Evolutionary conservation across 2,888 invertebrate species (phyloP).

Genomic region (Noctua pronuba): DNA sequence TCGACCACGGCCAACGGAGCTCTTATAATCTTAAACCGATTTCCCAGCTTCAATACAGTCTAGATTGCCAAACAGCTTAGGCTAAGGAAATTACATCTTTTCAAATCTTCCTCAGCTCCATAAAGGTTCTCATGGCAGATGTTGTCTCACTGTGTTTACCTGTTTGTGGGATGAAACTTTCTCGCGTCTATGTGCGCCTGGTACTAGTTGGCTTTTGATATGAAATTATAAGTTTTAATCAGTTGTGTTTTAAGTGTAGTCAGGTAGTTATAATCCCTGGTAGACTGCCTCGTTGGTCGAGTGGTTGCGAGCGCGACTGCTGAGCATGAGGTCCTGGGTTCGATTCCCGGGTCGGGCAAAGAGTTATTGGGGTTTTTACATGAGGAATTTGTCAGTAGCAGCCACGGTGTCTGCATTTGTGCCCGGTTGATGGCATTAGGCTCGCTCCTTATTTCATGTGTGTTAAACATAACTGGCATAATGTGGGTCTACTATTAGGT

Average conservation of each 20-base stretch:
- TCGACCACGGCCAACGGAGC: constrained; percentile 10
- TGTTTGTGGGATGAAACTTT: constrained; percentile 26
- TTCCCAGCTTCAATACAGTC: constrained; percentile 46
- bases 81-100: constrained; percentile 48
- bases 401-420: too few species aligned
- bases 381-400: too few species aligned
- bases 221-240: not conserved
- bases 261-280: too few species aligned
- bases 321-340: too few species aligned
- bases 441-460: too few species aligned
- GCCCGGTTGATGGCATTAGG: too few species aligned
- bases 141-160: constrained; percentile 49
- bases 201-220: constrained; percentile 11
- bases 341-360: too few species aligned
- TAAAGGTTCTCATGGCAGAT: constrained; percentile 31
- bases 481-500: too few species aligned
- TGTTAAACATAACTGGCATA: too few species aligned
- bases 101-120: constrained; percentile 32
- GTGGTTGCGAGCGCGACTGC: too few species aligned
- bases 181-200: constrained; percentile 21
- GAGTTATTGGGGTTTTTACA: too few species aligned
- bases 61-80: constrained; percentile 56
- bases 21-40: constrained; percentile 50
- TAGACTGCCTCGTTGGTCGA: too few species aligned
- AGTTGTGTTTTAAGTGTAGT: not conserved